These are phyloP conservation scores for Loris lydekkerianus DNA, from an alignment of 2,797 vertebrate genomes.

Conservation along the genomic window DNA sequence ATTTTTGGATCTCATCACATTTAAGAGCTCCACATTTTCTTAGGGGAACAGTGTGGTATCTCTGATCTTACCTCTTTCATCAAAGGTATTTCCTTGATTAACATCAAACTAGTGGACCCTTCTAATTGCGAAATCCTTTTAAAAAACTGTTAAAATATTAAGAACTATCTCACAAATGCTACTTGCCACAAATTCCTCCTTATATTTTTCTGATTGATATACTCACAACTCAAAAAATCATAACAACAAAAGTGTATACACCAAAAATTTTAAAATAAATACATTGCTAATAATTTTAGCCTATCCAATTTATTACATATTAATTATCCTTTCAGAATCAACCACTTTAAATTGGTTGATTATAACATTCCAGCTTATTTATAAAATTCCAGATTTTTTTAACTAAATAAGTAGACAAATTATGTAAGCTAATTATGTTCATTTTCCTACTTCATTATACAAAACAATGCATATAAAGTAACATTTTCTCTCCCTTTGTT, in stretches of 20 bases:
- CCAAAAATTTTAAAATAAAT: not conserved
- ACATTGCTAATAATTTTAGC: not conserved
- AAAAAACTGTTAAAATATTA: not conserved
- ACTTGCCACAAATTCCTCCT: not conserved
- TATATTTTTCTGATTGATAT: not conserved
- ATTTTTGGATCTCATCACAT: not conserved
- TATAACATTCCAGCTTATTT: not conserved
- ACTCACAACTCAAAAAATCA: not conserved
- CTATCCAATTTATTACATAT: not conserved
- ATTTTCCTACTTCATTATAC: not conserved
- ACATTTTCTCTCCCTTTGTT: not conserved
- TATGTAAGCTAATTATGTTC: not conserved
- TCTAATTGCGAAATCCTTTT: not conserved
- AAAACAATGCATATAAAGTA: not conserved
- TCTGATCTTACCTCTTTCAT: not conserved
- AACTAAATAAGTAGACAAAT: not conserved
- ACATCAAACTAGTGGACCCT: not conserved
- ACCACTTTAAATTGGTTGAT: not conserved
- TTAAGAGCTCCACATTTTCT: not conserved
- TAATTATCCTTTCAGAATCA: not conserved
- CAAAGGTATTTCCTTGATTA: not conserved
- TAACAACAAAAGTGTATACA: not conserved
- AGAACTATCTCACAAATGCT: not conserved
- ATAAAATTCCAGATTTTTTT: not conserved
- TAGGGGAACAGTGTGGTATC: not conserved